A percentile compares a stretch with the other conserved stretches of the same genome.
Evolutionary conservation across 2,888 invertebrate species (phyloP).

Genomic region (Meteorus cinctellus): DNA sequence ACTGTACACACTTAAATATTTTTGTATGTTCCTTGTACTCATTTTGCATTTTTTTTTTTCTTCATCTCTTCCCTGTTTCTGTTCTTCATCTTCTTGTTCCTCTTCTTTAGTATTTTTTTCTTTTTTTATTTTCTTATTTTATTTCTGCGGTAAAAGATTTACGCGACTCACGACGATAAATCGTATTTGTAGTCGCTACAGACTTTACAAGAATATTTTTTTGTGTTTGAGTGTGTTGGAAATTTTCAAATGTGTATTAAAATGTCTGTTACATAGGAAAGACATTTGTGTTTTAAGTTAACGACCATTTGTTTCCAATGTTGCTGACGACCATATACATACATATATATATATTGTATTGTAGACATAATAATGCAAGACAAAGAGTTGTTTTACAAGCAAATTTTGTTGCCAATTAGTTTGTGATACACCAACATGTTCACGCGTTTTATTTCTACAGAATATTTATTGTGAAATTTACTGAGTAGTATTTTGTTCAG

Average conservation of each 20-base stretch:
- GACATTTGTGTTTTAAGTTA: neutral
- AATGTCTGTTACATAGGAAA: neutral
- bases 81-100: neutral
- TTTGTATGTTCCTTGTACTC: neutral
- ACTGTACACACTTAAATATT: neutral
- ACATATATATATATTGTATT: neutral
- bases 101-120: neutral
- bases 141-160: neutral
- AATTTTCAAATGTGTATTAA: neutral
- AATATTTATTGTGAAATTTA: too few species aligned
- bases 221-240: neutral
- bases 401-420: conserved; percentile 7
- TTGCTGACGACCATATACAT: neutral
- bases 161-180: conserved; percentile 7
- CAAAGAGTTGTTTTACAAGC: neutral
- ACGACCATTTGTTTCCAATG: conserved; percentile 14
- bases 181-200: neutral
- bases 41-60: neutral
- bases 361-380: neutral
- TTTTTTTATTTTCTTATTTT: neutral
- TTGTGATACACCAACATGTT: neutral
- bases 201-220: neutral
- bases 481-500: too few species aligned
- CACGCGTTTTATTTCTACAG: neutral
- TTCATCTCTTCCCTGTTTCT: neutral